Conservation (phyloP, 2,113 vertebrate species). For the Casuarius casuarius region DNA sequence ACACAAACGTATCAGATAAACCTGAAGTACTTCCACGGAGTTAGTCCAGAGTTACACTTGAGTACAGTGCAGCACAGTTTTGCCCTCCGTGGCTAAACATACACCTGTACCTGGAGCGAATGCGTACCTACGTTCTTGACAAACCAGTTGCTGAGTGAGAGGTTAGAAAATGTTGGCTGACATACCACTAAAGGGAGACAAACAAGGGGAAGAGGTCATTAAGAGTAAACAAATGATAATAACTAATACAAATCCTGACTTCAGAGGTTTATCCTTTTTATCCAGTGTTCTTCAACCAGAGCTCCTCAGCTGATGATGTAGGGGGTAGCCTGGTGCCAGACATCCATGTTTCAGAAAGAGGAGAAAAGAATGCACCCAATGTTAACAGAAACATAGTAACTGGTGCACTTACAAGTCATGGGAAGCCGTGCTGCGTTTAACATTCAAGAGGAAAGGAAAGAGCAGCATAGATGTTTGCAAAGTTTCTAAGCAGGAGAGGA, state of each 20-base stretch:
- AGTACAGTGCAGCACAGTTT: neutral
- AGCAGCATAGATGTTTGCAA: neutral
- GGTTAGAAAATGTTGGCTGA: slow-evolving; percentile 58
- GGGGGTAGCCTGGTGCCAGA: slow-evolving; percentile 5
- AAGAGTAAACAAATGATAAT: slow-evolving; percentile 55
- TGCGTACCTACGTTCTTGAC: slow-evolving; percentile 37
- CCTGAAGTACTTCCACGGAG: neutral
- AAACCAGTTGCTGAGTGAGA: slow-evolving; percentile 30
- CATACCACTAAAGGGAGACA: slow-evolving; percentile 69
- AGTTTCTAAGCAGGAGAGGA: neutral
- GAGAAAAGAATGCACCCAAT: neutral
- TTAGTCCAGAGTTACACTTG: neutral
- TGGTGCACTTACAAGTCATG: neutral
- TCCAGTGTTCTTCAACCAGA: neutral
- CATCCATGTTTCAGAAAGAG: slow-evolving; percentile 13
- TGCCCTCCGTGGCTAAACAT: neutral
- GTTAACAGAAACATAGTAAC: neutral
- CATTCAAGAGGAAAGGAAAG: neutral
- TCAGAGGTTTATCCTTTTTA: slow-evolving; percentile 19
- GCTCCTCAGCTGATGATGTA: neutral
- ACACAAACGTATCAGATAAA: neutral
- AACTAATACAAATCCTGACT: slow-evolving; percentile 46
- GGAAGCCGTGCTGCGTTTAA: neutral
- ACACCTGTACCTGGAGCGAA: neutral
- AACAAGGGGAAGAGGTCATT: slow-evolving; percentile 68